Evolutionary conservation across 1,140 invertebrate species (phyloP).

Genomic region (Phenacoccus solenopsis): DNA sequence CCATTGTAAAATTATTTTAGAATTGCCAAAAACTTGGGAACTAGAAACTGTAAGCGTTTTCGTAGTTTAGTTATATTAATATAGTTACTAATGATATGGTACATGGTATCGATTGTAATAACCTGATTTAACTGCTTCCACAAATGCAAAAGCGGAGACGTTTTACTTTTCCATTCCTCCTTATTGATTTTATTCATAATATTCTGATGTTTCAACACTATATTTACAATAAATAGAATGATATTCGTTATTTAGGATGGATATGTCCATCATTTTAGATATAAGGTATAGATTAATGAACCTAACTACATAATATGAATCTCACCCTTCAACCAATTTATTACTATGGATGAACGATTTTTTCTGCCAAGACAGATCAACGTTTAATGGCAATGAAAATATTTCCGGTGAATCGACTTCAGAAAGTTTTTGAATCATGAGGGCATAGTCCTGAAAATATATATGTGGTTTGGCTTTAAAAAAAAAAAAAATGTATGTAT

Average conservation of each 20-base stretch:
- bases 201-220: background rate
- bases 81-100: no score
- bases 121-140: conserved; percentile 59
- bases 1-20: no score
- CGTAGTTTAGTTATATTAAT: no score
- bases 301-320: background rate
- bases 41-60: no score
- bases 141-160: conserved; percentile 51
- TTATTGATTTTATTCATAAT: conserved; percentile 31
- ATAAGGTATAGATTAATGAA: background rate
- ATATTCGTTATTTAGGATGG: background rate
- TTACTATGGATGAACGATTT: conserved; percentile 46
- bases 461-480: conserved; percentile 7
- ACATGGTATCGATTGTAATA: no score
- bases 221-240: background rate
- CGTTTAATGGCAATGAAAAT: conserved; percentile 71
- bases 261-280: background rate
- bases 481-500: background rate
- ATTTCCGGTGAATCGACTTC: conserved; percentile 53
- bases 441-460: conserved; percentile 45
- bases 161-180: conserved; percentile 42
- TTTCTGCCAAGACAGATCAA: conserved; percentile 62
- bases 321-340: conserved; percentile 49
- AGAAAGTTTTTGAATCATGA: conserved; percentile 46
- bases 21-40: no score